Evolutionary conservation across 2,888 invertebrate genomes (phyloP).

Genomic region (Lymantria dispar): DNA sequence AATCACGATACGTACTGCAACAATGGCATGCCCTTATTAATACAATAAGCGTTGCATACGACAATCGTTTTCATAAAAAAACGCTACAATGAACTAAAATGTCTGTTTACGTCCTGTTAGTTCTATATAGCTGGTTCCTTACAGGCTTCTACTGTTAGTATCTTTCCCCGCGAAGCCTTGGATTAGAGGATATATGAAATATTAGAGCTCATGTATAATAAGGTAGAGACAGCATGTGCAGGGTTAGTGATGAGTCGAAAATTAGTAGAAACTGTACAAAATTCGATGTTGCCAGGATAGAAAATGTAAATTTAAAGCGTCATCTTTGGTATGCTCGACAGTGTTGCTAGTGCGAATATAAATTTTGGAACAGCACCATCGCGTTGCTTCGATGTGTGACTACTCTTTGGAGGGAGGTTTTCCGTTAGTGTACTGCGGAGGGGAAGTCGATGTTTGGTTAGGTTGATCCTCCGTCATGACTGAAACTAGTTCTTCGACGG

Average conservation of each 20-base stretch:
- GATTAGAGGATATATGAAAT: constrained; percentile 57
- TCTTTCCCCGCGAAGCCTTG: constrained; percentile 51
- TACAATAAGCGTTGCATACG: constrained; percentile 83
- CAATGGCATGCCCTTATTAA: constrained; percentile 77
- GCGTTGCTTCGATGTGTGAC: constrained; percentile 36
- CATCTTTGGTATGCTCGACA: constrained; percentile 49
- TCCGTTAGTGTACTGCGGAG: constrained; percentile 77
- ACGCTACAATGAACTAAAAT: constrained; percentile 62
- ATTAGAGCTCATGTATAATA: constrained; percentile 65
- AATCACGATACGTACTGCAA: constrained; percentile 81
- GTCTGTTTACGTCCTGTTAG: constrained; percentile 32
- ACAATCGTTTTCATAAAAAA: constrained; percentile 52
- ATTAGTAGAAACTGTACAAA: constrained; percentile 54
- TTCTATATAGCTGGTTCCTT: constrained; percentile 45
- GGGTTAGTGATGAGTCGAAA: constrained; percentile 81
- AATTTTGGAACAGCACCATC: constrained; percentile 45
- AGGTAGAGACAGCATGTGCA: constrained; percentile 52
- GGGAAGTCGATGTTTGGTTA: constrained; percentile 51
- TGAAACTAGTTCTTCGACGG: constrained; percentile 93
- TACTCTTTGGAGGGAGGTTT: constrained; percentile 64
- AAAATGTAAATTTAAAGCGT: constrained; percentile 32
- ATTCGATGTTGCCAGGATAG: constrained; percentile 29
- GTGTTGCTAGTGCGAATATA: constrained; percentile 63
- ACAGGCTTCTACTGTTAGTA: constrained; percentile 46
- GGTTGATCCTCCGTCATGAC: constrained; percentile 90